Percentiles rank a stretch among this genome's conserved stretches.
phyloP scores from a whole-genome alignment of 2,113 vertebrate species.

The Prochilodus magdalenae region DNA sequence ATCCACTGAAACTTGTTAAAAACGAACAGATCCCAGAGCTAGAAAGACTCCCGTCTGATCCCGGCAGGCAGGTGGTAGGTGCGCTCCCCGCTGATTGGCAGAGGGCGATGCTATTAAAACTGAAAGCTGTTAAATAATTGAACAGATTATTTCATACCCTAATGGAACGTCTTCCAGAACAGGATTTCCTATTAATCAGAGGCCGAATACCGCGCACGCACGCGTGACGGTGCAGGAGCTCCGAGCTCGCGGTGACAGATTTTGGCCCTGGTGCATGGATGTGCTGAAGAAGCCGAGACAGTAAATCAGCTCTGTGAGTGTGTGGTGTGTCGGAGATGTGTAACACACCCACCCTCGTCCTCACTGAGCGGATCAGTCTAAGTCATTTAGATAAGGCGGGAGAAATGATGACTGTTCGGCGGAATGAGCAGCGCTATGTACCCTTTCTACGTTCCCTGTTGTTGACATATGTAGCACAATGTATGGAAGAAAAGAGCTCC shows the following conservation, averaged over 20 bases:
- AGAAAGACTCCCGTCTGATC: background rate
- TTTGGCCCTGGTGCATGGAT: background rate
- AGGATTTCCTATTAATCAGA: slow-evolving; percentile 54
- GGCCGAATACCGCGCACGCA: background rate
- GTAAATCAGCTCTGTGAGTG: slow-evolving; percentile 25
- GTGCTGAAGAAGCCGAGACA: background rate
- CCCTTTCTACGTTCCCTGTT: background rate
- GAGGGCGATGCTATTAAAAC: slow-evolving; percentile 56
- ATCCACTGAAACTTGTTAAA: background rate
- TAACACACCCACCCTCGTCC: background rate
- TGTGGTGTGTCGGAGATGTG: background rate
- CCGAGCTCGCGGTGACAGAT: background rate
- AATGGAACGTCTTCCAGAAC: slow-evolving; percentile 53
- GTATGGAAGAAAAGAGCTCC: background rate
- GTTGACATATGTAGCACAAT: background rate
- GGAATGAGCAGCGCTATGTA: background rate
- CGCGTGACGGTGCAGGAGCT: background rate
- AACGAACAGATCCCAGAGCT: background rate
- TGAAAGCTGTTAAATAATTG: slow-evolving; percentile 64
- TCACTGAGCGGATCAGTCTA: background rate
- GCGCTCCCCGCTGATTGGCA: background rate
- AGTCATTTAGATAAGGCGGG: slow-evolving; percentile 20
- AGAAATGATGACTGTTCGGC: background rate
- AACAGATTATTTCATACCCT: slow-evolving; percentile 57
- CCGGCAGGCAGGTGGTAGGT: background rate